Conservation (phyloP, 1,140 invertebrate species). For the Platorchestia sp. region DNA sequence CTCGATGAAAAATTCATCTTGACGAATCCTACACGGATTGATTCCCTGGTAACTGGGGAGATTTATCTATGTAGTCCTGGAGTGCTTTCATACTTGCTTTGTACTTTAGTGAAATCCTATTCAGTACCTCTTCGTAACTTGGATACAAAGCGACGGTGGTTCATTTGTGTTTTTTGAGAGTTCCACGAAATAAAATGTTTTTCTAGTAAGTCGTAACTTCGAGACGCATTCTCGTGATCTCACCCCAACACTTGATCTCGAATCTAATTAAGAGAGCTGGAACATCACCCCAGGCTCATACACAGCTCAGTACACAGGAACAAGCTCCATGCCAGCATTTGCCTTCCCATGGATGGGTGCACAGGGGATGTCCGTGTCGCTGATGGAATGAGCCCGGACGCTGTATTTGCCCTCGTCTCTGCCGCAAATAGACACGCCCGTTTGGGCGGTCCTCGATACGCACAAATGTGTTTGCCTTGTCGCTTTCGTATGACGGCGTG, state of each 20-base stretch:
- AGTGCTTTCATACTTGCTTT: neutral
- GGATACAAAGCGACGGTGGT: neutral
- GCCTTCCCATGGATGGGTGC: neutral
- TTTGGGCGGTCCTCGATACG: constrained; percentile 3
- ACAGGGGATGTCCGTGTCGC: constrained; percentile 9
- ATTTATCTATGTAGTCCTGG: neutral
- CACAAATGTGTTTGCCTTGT: constrained; percentile 47
- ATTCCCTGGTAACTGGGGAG: neutral
- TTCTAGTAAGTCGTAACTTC: neutral
- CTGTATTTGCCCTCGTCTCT: constrained; percentile 48
- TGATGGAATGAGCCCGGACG: constrained; percentile 31
- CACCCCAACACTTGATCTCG: neutral
- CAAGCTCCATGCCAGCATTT: neutral
- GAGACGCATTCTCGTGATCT: neutral
- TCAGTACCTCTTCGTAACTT: neutral
- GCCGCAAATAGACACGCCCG: constrained; percentile 26
- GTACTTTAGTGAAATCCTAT: neutral
- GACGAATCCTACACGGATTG: neutral
- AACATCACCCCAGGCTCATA: neutral
- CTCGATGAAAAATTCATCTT: neutral
- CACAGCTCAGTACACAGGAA: neutral
- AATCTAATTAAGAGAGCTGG: neutral
- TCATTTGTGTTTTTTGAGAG: neutral
- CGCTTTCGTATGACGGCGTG: constrained; percentile 40
- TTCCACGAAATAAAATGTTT: neutral